These are phyloP conservation scores for Tricholauxania praeusta DNA, from an alignment of 2,888 invertebrate species.

Conservation along the genomic window DNA sequence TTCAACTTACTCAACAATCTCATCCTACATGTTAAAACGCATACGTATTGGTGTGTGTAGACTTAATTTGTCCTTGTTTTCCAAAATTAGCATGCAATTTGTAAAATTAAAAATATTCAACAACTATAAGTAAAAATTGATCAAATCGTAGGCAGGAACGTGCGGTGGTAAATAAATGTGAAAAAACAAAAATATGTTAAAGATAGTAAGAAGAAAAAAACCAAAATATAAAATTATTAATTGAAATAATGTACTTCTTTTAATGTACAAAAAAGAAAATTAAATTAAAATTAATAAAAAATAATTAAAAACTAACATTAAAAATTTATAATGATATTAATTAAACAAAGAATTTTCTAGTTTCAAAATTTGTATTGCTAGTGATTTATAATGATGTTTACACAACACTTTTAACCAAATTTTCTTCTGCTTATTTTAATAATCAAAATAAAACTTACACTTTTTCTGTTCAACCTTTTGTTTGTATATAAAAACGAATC, in stretches of 20 bases:
- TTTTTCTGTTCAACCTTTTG: not conserved
- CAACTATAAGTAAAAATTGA: slow-evolving; percentile 57
- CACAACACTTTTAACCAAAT: slow-evolving; percentile 5
- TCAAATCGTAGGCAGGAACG: slow-evolving; percentile 68
- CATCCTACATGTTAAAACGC: slow-evolving; percentile 3
- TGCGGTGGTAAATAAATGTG: slow-evolving; percentile 61
- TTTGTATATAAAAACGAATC: slow-evolving; percentile 29
- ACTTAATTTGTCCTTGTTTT: slow-evolving; percentile 20
- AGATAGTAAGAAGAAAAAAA: slow-evolving; percentile 30
- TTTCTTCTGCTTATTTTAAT: not conserved
- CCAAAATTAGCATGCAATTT: slow-evolving; percentile 18
- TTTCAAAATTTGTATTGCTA: slow-evolving; percentile 28
- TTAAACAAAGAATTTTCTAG: slow-evolving; percentile 26
- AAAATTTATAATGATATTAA: slow-evolving; percentile 31
- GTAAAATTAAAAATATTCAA: slow-evolving; percentile 22
- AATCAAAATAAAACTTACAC: not conserved
- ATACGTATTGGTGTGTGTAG: not conserved
- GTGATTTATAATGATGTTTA: slow-evolving; percentile 28
- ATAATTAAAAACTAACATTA: slow-evolving; percentile 5
- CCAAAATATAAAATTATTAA: slow-evolving; percentile 40
- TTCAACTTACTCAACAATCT: slow-evolving; percentile 14
- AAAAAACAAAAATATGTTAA: slow-evolving; percentile 47
- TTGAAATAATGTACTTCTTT: slow-evolving; percentile 35
- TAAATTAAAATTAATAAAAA: slow-evolving; percentile 25
- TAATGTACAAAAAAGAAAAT: slow-evolving; percentile 27